phyloP scores from a whole-genome alignment of 2,797 vertebrate species.

The Urocyon cinereoargenteus region DNA sequence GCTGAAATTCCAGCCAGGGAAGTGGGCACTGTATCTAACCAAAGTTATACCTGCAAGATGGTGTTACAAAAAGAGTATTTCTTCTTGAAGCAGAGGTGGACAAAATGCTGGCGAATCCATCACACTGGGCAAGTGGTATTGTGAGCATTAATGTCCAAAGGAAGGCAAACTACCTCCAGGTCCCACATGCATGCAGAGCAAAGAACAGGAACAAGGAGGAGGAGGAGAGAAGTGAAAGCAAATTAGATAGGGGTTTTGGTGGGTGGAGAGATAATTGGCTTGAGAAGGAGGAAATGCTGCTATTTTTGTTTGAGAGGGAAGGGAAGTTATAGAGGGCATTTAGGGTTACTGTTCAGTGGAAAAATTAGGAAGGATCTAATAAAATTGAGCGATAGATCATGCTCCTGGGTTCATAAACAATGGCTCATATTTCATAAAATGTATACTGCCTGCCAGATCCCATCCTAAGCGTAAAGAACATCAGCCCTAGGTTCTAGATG shows the following conservation, averaged over 20 bases:
- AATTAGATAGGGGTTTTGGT: background rate
- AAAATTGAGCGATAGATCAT: background rate
- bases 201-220: background rate
- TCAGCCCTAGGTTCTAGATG: background rate
- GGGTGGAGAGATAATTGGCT: background rate
- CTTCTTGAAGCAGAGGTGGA: background rate
- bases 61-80: background rate
- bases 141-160: background rate
- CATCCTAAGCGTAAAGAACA: background rate
- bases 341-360: background rate
- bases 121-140: too few relatives aligned
- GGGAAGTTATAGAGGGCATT: background rate
- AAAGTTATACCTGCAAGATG: background rate
- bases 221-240: background rate
- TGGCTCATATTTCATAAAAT: constrained; percentile 38
- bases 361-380: constrained; percentile 41
- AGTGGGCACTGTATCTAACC: background rate
- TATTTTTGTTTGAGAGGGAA: constrained; percentile 16
- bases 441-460: background rate
- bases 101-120: background rate
- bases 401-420: background rate
- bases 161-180: background rate
- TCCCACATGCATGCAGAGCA: fast-evolving
- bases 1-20: background rate
- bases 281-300: background rate